Base-by-base conservation (phyloP, 2,113 vertebrate genomes). In the Pseudolaguvia tuberculata region DNA sequence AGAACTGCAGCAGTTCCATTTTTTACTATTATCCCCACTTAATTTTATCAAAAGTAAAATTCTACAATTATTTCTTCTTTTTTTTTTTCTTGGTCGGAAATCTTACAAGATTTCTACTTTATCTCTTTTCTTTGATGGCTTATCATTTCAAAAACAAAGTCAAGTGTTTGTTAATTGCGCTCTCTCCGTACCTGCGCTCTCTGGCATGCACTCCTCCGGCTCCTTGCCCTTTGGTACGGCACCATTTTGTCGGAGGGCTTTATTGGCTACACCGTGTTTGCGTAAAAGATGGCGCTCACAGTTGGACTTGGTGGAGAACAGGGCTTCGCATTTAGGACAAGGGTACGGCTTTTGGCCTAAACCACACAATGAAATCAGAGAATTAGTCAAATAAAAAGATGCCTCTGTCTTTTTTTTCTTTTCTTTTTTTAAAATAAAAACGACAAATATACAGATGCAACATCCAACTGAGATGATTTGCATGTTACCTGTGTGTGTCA, bases 401-500 rank as follows among this genome's bases (percentile, higher is more conserved):
- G 15, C 23, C 2, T 59, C 6, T 48, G 0, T 17, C 4, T 48
- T 14, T 31, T 15, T 23, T 27, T 27, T 17, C 45, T 42, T 14
- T 12, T n/a, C n/a, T n/a, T n/a, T n/a, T n/a, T n/a, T 35, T 35
- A 35, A 35, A 35, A n/a, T n/a, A n/a, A n/a, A n/a, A n/a, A n/a
- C n/a, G n/a, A n/a, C n/a, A n/a, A n/a, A n/a, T n/a, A n/a, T n/a
- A n/a, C n/a, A n/a, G n/a, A n/a, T n/a, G n/a, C n/a, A n/a, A n/a
- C n/a, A n/a, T n/a, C n/a, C n/a, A n/a, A 39, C 51, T 42, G 11
- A 25, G 29, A 29, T 35, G 25, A 23, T 11, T 39, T 56, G 17
- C 25, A 42, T 31, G 91, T 93, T 91, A 98, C 96, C 96, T 52
- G 95, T 94, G 89, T 99, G 97, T 27, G 94, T 97, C 58, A 99